A percentile compares a stretch with the other conserved stretches of the same genome.
Evolutionary conservation across 2,113 vertebrate species (phyloP).

Genomic region (Dendropsophus ebraccatus): DNA sequence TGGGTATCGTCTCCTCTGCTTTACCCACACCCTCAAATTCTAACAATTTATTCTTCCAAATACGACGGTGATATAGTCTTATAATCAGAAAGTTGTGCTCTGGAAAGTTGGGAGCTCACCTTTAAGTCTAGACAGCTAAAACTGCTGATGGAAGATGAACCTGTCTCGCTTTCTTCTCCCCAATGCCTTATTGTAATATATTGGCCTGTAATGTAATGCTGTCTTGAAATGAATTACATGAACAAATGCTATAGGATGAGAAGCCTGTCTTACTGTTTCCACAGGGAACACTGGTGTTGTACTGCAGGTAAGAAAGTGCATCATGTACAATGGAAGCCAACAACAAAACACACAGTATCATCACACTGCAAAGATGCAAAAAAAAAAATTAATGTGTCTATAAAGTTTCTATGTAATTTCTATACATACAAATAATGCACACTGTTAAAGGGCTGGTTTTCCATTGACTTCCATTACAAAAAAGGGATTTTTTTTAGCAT

Average conservation of each 20-base stretch:
- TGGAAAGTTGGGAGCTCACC: background rate
- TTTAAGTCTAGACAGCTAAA: background rate
- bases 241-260: background rate
- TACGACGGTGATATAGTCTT: background rate
- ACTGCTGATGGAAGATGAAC: background rate
- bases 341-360: background rate
- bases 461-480: too few species aligned
- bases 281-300: background rate
- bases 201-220: background rate
- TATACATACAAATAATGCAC: background rate
- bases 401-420: background rate
- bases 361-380: background rate
- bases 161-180: background rate
- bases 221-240: conserved; percentile 1
- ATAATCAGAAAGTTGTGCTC: background rate
- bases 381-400: background rate
- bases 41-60: background rate
- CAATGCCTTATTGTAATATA: background rate
- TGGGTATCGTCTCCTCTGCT: background rate
- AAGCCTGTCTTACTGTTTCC: background rate
- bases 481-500: too few species aligned
- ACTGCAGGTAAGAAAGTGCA: background rate
- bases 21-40: background rate
- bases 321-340: background rate
- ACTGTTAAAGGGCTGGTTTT: too few species aligned